phyloP scores from a whole-genome alignment of 2,888 invertebrate genomes.

The Eudemis profundana region DNA sequence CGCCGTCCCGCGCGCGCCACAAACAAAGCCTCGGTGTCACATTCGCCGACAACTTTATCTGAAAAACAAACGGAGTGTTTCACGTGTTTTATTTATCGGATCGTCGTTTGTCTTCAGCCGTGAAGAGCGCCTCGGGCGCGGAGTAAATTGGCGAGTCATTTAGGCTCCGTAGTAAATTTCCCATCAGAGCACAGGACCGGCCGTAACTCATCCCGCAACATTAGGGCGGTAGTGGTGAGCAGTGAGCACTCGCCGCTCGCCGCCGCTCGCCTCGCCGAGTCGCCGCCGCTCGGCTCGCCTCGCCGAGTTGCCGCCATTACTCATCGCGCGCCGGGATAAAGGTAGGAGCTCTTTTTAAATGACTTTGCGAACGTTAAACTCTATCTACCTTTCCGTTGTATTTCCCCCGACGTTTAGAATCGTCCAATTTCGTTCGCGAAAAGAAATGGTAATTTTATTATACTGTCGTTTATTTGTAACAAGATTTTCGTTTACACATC shows the following conservation, averaged over 20 bases:
- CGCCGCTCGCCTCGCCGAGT: conserved; percentile 2
- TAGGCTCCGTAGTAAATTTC: conserved; percentile 28
- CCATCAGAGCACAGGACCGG: conserved; percentile 24
- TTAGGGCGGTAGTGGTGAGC: too few relatives aligned
- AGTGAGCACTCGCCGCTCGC: conserved; percentile 27
- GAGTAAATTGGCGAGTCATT: conserved; percentile 35
- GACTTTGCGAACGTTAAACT: conserved; percentile 40
- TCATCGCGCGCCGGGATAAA: conserved; percentile 35
- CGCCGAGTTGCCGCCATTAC: conserved; percentile 25
- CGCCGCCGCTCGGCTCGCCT: conserved; percentile 11
- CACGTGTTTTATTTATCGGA: conserved; percentile 15
- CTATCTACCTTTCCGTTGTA: conserved; percentile 38
- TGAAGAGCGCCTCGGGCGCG: conserved; percentile 7
- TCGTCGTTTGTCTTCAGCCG: conserved; percentile 19
- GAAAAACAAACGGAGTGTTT: neutral
- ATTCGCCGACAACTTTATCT: too few relatives aligned
- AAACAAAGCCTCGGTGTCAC: too few relatives aligned
- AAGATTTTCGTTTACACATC: conserved; percentile 30
- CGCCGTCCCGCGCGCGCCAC: too few relatives aligned
- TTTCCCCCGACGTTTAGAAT: conserved; percentile 36
- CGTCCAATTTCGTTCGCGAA: conserved; percentile 37
- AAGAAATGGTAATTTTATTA: conserved; percentile 40
- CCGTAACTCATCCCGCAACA: conserved; percentile 21
- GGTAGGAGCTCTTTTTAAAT: conserved; percentile 37
- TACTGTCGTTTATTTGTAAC: conserved; percentile 24